Base-by-base conservation (phyloP, 1,140 invertebrate species). In the Cydia fagiglandana region DNA sequence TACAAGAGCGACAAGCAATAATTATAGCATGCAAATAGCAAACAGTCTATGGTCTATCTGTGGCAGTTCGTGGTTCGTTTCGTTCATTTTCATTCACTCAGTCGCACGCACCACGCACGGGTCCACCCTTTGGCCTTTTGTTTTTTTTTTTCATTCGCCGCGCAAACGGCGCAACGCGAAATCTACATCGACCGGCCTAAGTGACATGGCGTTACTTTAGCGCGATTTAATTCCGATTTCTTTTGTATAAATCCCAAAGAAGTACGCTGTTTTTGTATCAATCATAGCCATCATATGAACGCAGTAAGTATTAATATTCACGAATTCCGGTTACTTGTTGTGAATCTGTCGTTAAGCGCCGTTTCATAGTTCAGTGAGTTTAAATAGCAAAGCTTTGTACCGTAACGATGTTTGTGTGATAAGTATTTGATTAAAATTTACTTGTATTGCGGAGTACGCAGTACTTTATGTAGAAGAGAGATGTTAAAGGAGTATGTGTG, bases 301-400 rank as follows among this genome's bases (percentile, higher is more conserved):
- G 56, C 20, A 17, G 66, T 70, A n/a, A 70, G 66, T 70, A 38
- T 20, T 20, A n/a, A n/a, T 20, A 61, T 24, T 61, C 7, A 61
- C 20, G 9, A 61, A 61, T 61, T 12, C 20, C 20, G 5, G 56
- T 61, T 24, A 12, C 56, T 61, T 9, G 7, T 24, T 24, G 9
- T 61, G 20, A 61, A 7, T 61, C 56, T 12, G 56, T 61, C 56
- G 56, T 61, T 61, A 61, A 61, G 20, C 56, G 56, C 34, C n/a
- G 17, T 70, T 70, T 70, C 38, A 45, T 70, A 70, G 66, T 70
- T 41, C 66, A 70, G 66, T 20, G 34, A n/a, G 34, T 70, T 70
- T 70, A 41, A 70, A 70, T 70, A 70, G 30, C 30, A 70, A 70
- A 70, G 66, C 66, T 70, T 70, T 38, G 30, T 70, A 70, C 66